These are phyloP conservation scores for Saccostrea glomerata DNA, from an alignment of 1,140 invertebrate genomes.

Conservation along the genomic window DNA sequence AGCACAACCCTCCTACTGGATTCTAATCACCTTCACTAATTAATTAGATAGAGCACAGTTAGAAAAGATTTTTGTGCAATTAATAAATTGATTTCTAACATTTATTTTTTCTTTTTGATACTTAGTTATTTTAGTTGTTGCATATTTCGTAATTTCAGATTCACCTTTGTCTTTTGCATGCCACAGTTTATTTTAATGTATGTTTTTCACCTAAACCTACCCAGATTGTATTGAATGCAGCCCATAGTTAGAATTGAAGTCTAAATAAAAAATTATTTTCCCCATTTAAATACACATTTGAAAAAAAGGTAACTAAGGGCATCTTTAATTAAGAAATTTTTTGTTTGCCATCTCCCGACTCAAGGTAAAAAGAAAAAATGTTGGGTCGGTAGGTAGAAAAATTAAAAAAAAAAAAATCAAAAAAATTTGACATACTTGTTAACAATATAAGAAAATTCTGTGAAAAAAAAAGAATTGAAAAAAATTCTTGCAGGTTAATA, in stretches of 20 bases:
- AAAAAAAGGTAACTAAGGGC: neutral
- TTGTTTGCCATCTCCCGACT: too few relatives aligned
- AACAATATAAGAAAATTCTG: too few relatives aligned
- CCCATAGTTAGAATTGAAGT: constrained; percentile 3
- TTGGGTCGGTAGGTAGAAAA: too few relatives aligned
- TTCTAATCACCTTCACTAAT: neutral
- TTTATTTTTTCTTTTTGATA: neutral
- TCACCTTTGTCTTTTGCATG: neutral
- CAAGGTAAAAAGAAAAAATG: too few relatives aligned
- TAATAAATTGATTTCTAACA: too few relatives aligned
- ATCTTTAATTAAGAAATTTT: too few relatives aligned
- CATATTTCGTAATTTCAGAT: neutral
- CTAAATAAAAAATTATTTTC: neutral
- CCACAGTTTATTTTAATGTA: neutral
- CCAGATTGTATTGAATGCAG: neutral
- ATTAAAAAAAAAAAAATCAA: neutral
- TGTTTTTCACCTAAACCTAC: constrained; percentile 1
- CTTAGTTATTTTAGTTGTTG: neutral
- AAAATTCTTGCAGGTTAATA: too few relatives aligned
- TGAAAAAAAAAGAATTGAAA: too few relatives aligned
- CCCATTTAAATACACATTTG: neutral
- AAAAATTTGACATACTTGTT: too few relatives aligned
- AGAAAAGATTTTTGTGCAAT: neutral
- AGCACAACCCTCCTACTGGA: too few relatives aligned
- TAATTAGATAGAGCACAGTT: neutral